These are phyloP conservation scores for Pterophyllum scalare DNA, from an alignment of 2,113 vertebrate genomes.

Conservation along the genomic window DNA sequence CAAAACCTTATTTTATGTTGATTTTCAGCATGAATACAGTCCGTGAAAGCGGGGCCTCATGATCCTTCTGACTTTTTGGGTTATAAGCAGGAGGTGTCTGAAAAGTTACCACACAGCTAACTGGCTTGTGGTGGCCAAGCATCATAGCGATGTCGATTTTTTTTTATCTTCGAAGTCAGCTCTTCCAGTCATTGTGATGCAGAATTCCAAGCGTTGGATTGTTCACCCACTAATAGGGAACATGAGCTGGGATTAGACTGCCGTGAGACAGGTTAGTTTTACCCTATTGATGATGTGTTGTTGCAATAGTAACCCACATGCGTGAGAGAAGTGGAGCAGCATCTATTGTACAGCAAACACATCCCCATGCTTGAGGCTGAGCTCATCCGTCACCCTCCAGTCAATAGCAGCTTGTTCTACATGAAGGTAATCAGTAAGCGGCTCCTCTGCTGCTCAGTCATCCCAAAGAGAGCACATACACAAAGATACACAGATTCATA, in stretches of 20 bases:
- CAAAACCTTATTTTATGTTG: too few relatives aligned
- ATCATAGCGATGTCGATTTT: not conserved
- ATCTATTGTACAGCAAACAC: slow-evolving; percentile 31
- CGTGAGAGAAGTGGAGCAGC: not conserved
- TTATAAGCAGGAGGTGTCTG: too few relatives aligned
- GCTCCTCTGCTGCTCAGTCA: slow-evolving; percentile 89
- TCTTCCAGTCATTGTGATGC: not conserved
- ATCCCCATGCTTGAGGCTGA: slow-evolving; percentile 44
- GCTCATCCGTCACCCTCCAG: slow-evolving; percentile 90
- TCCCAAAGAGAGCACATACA: slow-evolving; percentile 81
- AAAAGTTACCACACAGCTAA: too few relatives aligned
- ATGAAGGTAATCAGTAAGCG: slow-evolving; percentile 94
- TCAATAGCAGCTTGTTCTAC: slow-evolving; percentile 97
- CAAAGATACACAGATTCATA: slow-evolving; percentile 58
- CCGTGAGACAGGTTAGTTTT: too few relatives aligned
- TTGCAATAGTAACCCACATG: not conserved
- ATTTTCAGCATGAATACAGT: too few relatives aligned
- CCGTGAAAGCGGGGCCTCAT: too few relatives aligned
- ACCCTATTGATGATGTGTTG: not conserved
- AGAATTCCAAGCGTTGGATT: not conserved
- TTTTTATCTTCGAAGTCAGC: not conserved
- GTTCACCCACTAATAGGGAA: not conserved
- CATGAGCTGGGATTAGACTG: not conserved
- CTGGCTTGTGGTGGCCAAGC: too few relatives aligned
- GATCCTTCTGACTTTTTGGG: too few relatives aligned